These are phyloP conservation scores for Pandemis cinnamomeana DNA, from an alignment of 2,888 invertebrate species.

Conservation along the genomic window DNA sequence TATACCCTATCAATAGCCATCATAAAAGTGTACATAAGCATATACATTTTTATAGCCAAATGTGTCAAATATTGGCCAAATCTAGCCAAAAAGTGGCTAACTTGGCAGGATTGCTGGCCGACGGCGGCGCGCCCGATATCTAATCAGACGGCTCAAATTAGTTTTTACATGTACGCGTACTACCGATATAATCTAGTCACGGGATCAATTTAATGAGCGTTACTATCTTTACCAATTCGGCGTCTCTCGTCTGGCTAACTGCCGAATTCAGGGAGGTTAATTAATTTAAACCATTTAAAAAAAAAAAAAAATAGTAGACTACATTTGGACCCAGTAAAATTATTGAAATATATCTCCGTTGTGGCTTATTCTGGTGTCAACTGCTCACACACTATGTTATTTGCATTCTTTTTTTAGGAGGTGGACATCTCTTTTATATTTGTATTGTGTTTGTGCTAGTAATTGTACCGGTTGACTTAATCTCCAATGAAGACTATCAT, in stretches of 20 bases:
- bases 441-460: too few species aligned
- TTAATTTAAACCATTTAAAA: background rate
- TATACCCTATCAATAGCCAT: too few species aligned
- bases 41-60: background rate
- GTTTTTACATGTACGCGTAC: constrained; percentile 29
- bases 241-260: background rate
- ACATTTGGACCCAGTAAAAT: too few species aligned
- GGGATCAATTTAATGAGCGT: constrained; percentile 24
- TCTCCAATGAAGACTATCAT: too few species aligned
- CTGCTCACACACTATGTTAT: too few species aligned
- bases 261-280: background rate
- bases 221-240: constrained; percentile 10
- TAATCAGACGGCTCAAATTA: constrained; percentile 21
- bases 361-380: too few species aligned
- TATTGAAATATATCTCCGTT: too few species aligned
- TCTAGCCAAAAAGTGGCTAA: background rate
- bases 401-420: too few species aligned
- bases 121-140: background rate
- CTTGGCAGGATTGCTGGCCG: background rate
- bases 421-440: too few species aligned
- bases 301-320: too few species aligned
- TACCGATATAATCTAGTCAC: constrained; percentile 27
- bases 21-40: too few species aligned
- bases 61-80: background rate
- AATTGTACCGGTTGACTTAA: too few species aligned